These are phyloP conservation scores for Drosophila sordidula DNA, from an alignment of 2,888 invertebrate genomes.

Conservation along the genomic window DNA sequence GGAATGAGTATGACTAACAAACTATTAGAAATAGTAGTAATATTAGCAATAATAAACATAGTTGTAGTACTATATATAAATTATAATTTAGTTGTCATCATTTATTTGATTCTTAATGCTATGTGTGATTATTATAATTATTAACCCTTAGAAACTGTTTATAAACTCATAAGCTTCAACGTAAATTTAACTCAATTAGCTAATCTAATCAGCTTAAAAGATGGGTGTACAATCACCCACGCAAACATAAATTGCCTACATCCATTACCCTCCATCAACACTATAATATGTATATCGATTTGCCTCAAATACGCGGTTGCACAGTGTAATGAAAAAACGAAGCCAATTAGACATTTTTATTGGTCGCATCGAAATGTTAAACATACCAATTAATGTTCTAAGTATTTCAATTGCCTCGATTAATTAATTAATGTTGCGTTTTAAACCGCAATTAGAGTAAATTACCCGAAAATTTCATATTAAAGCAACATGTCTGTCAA, in stretches of 20 bases:
- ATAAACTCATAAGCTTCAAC: neutral
- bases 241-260: neutral
- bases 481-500: constrained; percentile 51
- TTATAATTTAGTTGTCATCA: no score
- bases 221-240: no score
- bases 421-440: constrained; percentile 50
- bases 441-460: constrained; percentile 41
- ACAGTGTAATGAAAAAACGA: constrained; percentile 24
- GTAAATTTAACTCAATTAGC: neutral
- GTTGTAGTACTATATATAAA: no score
- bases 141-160: no score
- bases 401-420: constrained; percentile 50
- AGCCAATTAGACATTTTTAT: constrained; percentile 13
- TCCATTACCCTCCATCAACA: neutral
- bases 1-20: no score
- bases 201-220: neutral
- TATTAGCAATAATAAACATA: no score
- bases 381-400: constrained; percentile 29
- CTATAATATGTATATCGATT: neutral
- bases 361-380: constrained; percentile 10
- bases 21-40: no score
- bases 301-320: constrained; percentile 1
- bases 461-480: constrained; percentile 45
- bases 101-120: no score
- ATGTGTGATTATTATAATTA: no score